Conservation (phyloP, 1,140 invertebrate genomes). For the Drosophila nebulosa region DNA sequence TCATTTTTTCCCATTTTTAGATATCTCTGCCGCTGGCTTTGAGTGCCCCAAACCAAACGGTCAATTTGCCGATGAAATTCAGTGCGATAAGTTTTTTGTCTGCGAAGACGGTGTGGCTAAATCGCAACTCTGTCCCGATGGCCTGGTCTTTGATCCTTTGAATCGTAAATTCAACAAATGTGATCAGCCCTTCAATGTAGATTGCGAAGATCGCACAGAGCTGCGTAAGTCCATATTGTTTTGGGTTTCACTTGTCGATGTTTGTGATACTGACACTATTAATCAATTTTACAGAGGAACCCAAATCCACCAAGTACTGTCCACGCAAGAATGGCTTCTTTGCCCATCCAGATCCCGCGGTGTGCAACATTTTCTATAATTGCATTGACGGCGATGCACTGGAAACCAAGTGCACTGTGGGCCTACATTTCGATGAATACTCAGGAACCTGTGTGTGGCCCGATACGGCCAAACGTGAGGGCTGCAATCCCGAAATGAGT, state of each 20-base stretch:
- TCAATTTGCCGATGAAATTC: constrained; percentile 88
- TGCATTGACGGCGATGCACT: constrained; percentile 92
- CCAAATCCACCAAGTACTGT: constrained; percentile 87
- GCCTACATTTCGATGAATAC: constrained; percentile 93
- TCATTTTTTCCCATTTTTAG: constrained; percentile 79
- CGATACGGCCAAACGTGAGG: constrained; percentile 88
- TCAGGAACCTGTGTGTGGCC: constrained; percentile 92
- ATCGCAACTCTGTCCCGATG: constrained; percentile 91
- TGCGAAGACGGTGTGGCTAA: constrained; percentile 88
- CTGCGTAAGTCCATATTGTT: constrained; percentile 87
- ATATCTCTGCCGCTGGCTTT: constrained; percentile 82
- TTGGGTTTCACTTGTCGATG: background rate
- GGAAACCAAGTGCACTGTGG: constrained; percentile 91
- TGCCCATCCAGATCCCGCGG: constrained; percentile 89
- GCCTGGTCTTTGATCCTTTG: constrained; percentile 91
- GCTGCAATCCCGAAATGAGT: constrained; percentile 82
- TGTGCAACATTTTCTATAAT: constrained; percentile 94
- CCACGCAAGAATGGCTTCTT: constrained; percentile 94
- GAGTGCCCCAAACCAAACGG: constrained; percentile 90
- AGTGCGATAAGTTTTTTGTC: constrained; percentile 93
- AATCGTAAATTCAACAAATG: constrained; percentile 94
- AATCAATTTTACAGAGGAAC: constrained; percentile 85
- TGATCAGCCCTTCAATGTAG: constrained; percentile 94
- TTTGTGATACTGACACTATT: background rate
- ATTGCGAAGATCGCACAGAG: constrained; percentile 91